phyloP scores from a whole-genome alignment of 2,888 invertebrate species.

The Druceiella hillmani region DNA sequence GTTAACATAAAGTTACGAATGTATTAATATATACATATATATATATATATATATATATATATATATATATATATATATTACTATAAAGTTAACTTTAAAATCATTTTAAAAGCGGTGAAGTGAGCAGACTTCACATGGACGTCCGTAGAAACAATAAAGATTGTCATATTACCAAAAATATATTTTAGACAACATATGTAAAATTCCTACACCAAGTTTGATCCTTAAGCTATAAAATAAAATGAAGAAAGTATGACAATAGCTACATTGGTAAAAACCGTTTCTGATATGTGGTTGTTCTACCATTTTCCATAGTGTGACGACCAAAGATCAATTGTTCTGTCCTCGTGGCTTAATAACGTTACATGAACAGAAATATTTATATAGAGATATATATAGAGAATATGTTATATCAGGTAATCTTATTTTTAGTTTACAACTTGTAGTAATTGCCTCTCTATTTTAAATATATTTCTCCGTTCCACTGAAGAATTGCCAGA shows the following conservation, averaged over 20 bases:
- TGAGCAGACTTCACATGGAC: slow-evolving; percentile 3
- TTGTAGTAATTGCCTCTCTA: too few species aligned
- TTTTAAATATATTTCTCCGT: too few species aligned
- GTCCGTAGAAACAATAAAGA: not conserved
- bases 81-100: not conserved
- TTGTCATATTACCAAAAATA: slow-evolving; percentile 1
- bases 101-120: not conserved
- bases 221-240: not conserved
- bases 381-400: too few species aligned
- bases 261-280: slow-evolving; percentile 3
- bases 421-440: too few species aligned
- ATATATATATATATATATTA: too few species aligned
- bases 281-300: not conserved
- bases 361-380: too few species aligned
- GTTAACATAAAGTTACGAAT: not conserved
- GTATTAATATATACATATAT: not conserved
- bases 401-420: too few species aligned
- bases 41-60: too few species aligned
- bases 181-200: not conserved
- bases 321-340: too few species aligned
- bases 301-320: slow-evolving; percentile 3
- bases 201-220: slow-evolving; percentile 1
- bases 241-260: slow-evolving; percentile 1
- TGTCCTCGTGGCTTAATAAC: too few species aligned
- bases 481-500: too few species aligned